phyloP scores from a whole-genome alignment of 2,888 invertebrate species.

The Cetonia aurata region DNA sequence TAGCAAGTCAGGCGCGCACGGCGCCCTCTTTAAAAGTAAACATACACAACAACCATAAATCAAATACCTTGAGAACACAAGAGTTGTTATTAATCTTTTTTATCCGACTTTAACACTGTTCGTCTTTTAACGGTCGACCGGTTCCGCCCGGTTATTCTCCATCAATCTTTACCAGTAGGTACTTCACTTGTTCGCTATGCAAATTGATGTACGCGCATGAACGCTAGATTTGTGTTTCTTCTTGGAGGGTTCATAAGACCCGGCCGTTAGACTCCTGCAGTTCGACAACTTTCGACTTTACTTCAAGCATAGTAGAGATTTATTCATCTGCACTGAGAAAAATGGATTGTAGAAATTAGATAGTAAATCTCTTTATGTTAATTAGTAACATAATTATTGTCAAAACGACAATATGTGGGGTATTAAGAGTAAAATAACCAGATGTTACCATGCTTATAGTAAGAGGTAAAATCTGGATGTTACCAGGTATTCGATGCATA shows the following conservation, averaged over 20 bases:
- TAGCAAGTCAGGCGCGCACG: not conserved
- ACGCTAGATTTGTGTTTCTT: not conserved
- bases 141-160: not conserved
- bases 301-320: too few relatives aligned
- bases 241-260: not conserved
- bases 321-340: too few relatives aligned
- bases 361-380: too few relatives aligned
- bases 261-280: not conserved
- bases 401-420: too few relatives aligned
- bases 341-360: too few relatives aligned
- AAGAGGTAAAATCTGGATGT: too few relatives aligned
- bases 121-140: not conserved
- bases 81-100: constrained; percentile 21
- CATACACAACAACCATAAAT: constrained; percentile 20
- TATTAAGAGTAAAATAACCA: too few relatives aligned
- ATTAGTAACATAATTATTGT: too few relatives aligned
- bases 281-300: constrained; percentile 13
- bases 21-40: constrained; percentile 1
- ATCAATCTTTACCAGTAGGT: constrained; percentile 2
- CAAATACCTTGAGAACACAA: constrained; percentile 13
- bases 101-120: not conserved
- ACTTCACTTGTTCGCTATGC: not conserved
- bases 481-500: too few relatives aligned
- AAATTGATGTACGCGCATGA: not conserved
- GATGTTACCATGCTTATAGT: too few relatives aligned